A percentile compares a stretch with the other conserved stretches of the same genome.
These are phyloP conservation scores for Cyrtonyx montezumae DNA, from an alignment of 2,113 vertebrate species.

Conservation along the genomic window DNA sequence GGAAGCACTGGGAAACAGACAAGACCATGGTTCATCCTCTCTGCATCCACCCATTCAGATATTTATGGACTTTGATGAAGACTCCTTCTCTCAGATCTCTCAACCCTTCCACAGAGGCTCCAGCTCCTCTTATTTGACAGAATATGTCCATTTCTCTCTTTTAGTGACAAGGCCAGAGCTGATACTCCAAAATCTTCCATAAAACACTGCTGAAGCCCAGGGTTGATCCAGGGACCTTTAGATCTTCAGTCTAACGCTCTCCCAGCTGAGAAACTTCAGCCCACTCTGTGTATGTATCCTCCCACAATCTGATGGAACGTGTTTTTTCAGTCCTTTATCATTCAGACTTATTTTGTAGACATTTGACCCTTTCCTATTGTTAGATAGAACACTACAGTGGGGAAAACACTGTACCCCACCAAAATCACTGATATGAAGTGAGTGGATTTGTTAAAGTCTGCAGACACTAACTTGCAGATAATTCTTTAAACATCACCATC, in stretches of 20 bases:
- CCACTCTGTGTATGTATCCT: fast-evolving
- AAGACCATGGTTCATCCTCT: background rate
- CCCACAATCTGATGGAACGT: background rate
- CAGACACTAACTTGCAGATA: background rate
- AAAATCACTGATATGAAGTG: background rate
- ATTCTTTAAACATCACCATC: background rate
- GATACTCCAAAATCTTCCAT: background rate
- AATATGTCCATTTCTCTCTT: background rate
- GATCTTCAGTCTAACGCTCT: background rate
- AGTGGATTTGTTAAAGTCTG: background rate
- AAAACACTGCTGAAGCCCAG: background rate
- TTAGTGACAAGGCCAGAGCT: background rate
- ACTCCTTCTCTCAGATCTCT: background rate
- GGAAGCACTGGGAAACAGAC: background rate
- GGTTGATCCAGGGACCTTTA: background rate
- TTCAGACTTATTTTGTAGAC: background rate
- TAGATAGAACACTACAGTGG: background rate
- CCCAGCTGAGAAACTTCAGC: background rate
- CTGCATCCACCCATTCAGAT: background rate
- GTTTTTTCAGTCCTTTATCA: background rate
- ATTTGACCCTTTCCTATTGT: background rate
- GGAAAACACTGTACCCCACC: fast-evolving
- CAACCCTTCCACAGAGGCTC: background rate
- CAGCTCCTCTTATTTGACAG: background rate
- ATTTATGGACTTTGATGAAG: background rate